Conservation (phyloP, 2,797 vertebrate species). For the Pipistrellus pipistrellus region DNA sequence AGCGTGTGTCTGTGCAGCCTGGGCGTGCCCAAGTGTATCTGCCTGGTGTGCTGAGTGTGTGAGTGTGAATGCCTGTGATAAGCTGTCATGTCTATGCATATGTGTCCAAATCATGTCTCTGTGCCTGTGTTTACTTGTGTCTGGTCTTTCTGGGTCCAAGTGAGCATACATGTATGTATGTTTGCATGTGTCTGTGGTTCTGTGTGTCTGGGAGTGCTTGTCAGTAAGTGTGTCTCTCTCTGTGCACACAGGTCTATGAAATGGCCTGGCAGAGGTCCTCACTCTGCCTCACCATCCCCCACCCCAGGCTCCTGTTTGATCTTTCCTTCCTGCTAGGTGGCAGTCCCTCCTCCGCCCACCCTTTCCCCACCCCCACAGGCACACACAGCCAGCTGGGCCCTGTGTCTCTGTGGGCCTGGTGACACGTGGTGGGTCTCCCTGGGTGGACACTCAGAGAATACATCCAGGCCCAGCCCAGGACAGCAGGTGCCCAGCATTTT, state of each 20-base stretch:
- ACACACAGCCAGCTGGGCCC: not conserved
- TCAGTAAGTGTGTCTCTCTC: not conserved
- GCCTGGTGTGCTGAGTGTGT: not conserved
- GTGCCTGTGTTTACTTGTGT: not conserved
- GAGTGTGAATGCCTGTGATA: not conserved
- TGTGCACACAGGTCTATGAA: not conserved
- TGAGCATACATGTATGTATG: not conserved
- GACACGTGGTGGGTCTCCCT: not conserved
- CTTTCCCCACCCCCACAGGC: not conserved
- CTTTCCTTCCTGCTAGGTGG: constrained; percentile 1
- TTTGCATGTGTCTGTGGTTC: not conserved
- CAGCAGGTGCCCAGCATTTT: not conserved
- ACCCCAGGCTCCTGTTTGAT: not conserved
- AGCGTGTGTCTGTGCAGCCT: not conserved
- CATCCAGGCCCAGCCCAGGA: not conserved
- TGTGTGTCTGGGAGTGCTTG: not conserved
- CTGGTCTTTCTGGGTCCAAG: not conserved
- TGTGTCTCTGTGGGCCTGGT: not conserved
- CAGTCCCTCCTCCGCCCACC: not conserved
- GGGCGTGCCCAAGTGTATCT: not conserved
- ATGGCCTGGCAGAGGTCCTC: not conserved
- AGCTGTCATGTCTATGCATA: not conserved
- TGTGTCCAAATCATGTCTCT: not conserved
- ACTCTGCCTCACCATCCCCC: not conserved
- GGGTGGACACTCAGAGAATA: not conserved